A percentile compares a stretch with the other conserved stretches of the same genome.
Evolutionary conservation across 1,140 invertebrate genomes (phyloP).

Genomic region (Bombus affinis): DNA sequence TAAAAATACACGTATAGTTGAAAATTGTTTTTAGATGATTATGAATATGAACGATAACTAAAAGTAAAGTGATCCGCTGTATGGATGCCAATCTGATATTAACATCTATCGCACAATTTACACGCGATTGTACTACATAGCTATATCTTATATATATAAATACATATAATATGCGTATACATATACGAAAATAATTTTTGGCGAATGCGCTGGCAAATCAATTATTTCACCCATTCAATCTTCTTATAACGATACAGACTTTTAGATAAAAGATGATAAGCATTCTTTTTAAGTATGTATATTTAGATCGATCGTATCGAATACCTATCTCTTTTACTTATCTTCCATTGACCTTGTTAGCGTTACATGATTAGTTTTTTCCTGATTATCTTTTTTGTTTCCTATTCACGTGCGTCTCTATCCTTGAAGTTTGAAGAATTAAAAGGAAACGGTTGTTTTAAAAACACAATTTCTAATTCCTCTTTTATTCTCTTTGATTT

Average conservation of each 20-base stretch:
- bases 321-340: background rate
- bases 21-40: background rate
- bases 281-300: background rate
- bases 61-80: background rate
- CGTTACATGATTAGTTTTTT: background rate
- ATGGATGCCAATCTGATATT: background rate
- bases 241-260: background rate
- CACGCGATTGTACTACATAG: too few species aligned
- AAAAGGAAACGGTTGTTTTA: background rate
- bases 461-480: conserved; percentile 4
- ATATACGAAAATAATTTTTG: background rate
- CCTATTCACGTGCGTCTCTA: background rate
- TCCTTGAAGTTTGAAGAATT: background rate
- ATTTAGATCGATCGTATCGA: background rate
- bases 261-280: conserved; percentile 7
- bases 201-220: background rate
- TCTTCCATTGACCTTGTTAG: background rate
- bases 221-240: background rate
- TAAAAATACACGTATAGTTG: background rate
- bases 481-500: conserved; percentile 1
- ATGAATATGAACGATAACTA: background rate
- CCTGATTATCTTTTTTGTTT: background rate
- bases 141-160: background rate
- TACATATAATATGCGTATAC: background rate
- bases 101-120: background rate